These are phyloP conservation scores for Agrotis segetum DNA, from an alignment of 2,888 invertebrate genomes.

Conservation along the genomic window DNA sequence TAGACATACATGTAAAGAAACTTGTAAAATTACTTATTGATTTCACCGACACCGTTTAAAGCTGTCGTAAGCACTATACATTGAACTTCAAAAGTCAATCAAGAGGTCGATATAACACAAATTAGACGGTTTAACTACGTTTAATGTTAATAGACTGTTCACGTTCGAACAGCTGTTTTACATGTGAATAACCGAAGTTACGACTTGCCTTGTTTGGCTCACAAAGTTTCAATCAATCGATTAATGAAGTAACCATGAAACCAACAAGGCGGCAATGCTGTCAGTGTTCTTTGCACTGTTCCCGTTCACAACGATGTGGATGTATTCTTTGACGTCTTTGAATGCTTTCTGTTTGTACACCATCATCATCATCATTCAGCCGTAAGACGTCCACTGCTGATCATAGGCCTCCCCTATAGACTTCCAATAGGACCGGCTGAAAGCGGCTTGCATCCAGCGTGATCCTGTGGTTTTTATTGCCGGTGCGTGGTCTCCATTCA, in stretches of 20 bases:
- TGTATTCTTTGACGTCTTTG: no score
- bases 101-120: slow-evolving; percentile 27
- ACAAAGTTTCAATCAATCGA: neutral
- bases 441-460: no score
- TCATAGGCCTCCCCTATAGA: no score
- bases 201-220: neutral
- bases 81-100: slow-evolving; percentile 38
- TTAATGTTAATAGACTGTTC: neutral
- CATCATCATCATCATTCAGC: no score
- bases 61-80: neutral
- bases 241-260: neutral
- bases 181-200: neutral
- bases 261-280: no score
- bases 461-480: no score
- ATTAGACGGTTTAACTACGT: slow-evolving; percentile 16
- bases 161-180: neutral
- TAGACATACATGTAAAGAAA: neutral
- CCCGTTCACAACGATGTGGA: no score
- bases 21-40: slow-evolving; percentile 34
- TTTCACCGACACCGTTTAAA: slow-evolving; percentile 11
- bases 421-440: no score
- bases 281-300: no score
- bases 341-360: no score
- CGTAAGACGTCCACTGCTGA: no score
- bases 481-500: no score